phyloP scores from a whole-genome alignment of 2,113 vertebrate genomes.

The Chloroceryle aenea region DNA sequence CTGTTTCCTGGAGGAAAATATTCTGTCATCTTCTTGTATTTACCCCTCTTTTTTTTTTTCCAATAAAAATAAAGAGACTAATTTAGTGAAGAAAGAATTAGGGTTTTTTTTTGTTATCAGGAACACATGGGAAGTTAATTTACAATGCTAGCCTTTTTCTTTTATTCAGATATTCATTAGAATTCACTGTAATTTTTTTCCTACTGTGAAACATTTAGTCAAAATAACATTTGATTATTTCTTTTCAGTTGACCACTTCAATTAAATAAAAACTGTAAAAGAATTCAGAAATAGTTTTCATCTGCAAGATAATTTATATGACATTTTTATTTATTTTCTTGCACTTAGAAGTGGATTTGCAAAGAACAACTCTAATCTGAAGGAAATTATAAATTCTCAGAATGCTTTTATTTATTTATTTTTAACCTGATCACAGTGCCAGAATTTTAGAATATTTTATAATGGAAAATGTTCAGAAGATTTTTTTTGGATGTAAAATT shows the following conservation, averaged over 20 bases:
- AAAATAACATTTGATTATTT: neutral
- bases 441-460: neutral
- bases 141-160: neutral
- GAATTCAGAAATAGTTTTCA: neutral
- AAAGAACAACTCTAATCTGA: neutral
- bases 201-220: neutral
- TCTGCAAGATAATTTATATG: neutral
- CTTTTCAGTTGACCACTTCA: neutral
- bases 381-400: neutral
- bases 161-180: neutral
- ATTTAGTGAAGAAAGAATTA: neutral
- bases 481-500: neutral
- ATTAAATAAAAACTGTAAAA: neutral
- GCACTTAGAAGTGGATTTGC: neutral
- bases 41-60: neutral
- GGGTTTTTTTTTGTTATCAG: neutral
- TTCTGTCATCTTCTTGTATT: neutral
- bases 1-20: neutral
- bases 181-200: neutral
- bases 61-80: neutral
- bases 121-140: neutral
- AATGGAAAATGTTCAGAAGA: neutral
- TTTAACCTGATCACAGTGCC: neutral
- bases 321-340: neutral
- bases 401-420: neutral